These are phyloP conservation scores for Bombus sibiricus DNA, from an alignment of 1,140 invertebrate species.

Conservation along the genomic window DNA sequence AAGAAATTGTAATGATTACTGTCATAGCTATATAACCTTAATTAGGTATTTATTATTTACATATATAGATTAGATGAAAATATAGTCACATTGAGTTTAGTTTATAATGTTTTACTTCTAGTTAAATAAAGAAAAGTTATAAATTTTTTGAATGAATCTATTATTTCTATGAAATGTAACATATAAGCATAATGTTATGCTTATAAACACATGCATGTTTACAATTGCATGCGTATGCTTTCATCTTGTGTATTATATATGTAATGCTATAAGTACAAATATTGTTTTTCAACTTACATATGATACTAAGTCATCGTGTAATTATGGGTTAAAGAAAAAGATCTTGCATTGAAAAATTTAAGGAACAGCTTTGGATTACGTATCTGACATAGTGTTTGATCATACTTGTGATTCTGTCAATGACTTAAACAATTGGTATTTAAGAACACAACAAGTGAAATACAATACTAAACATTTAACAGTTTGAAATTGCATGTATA, in stretches of 20 bases:
- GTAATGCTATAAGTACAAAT: not conserved
- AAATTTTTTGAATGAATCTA: not conserved
- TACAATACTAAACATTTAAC: slow-evolving; percentile 40
- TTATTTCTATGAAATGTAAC: not conserved
- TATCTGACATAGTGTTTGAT: not conserved
- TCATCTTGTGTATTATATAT: not conserved
- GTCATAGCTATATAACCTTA: slow-evolving; percentile 10
- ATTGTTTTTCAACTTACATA: not conserved
- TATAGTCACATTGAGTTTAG: not conserved
- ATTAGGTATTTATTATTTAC: slow-evolving; percentile 7
- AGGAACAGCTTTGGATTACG: slow-evolving; percentile 43
- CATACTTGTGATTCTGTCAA: slow-evolving; percentile 4
- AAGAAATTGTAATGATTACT: not conserved
- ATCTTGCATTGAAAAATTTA: not conserved
- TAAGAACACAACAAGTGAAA: not conserved
- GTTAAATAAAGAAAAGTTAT: not conserved
- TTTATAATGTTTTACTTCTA: not conserved
- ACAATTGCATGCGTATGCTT: not conserved
- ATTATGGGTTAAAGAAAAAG: not conserved
- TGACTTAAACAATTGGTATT: not conserved
- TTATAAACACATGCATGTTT: not conserved
- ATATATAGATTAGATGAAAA: slow-evolving; percentile 2
- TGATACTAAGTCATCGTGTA: not conserved
- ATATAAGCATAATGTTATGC: not conserved
- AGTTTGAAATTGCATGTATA: slow-evolving; percentile 37